Conservation (phyloP, 2,888 invertebrate genomes). For the Trissolcus japonicus region DNA sequence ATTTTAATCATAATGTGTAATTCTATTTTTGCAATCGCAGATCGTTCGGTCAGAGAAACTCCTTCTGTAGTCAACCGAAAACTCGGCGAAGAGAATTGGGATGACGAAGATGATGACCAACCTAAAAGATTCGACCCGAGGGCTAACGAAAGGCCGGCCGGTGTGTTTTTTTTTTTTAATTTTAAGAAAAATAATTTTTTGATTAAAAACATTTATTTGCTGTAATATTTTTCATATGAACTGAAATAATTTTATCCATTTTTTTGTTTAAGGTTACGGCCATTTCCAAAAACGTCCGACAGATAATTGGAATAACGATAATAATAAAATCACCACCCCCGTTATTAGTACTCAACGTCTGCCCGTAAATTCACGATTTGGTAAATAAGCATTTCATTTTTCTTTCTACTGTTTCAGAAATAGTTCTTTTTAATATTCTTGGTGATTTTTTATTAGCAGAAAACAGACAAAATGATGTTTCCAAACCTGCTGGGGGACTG, state of each 20-base stretch:
- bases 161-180: background rate
- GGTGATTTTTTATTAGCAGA: too few species aligned
- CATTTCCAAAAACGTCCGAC: too few species aligned
- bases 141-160: conserved; percentile 75
- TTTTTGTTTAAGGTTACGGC: too few species aligned
- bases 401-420: too few species aligned
- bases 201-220: too few species aligned
- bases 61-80: background rate
- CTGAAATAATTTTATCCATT: too few species aligned
- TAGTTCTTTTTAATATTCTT: too few species aligned
- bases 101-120: background rate
- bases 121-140: background rate
- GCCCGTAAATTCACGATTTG: too few species aligned
- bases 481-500: background rate
- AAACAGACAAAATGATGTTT: background rate
- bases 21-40: background rate
- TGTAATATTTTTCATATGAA: too few species aligned
- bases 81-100: conserved; percentile 1
- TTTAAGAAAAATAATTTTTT: too few species aligned
- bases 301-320: background rate
- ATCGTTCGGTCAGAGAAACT: background rate
- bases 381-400: too few species aligned
- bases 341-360: too few species aligned
- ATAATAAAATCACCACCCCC: background rate
- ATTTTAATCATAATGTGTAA: background rate